These are phyloP conservation scores for Pangasius macronema DNA, from an alignment of 2,797 vertebrate species.

Conservation along the genomic window DNA sequence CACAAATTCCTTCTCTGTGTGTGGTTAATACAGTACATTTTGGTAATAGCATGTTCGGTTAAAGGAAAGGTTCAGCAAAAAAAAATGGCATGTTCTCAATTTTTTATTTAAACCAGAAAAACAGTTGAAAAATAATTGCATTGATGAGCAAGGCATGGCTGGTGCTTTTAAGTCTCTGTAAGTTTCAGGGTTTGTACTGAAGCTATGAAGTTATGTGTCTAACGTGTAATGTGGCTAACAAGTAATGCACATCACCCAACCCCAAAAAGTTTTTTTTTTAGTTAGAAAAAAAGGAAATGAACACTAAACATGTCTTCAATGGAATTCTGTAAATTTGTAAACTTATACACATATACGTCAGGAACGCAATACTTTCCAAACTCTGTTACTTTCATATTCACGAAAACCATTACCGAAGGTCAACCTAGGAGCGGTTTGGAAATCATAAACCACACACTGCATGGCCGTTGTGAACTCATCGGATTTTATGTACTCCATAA, in stretches of 20 bases:
- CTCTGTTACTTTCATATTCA: not conserved
- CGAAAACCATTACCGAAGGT: not conserved
- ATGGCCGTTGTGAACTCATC: not conserved
- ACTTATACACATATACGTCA: not conserved
- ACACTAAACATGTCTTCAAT: not conserved
- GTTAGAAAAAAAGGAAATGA: not conserved
- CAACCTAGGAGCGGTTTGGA: not conserved
- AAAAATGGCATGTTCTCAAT: not conserved
- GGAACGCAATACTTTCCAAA: not conserved
- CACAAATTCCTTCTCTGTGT: not conserved
- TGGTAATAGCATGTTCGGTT: not conserved
- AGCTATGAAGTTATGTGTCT: not conserved
- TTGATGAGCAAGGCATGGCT: not conserved
- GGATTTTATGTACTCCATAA: conserved; percentile 28
- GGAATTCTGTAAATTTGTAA: not conserved
- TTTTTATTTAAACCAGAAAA: not conserved
- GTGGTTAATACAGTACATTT: not conserved
- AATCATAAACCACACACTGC: conserved; percentile 8
- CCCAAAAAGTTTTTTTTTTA: not conserved
- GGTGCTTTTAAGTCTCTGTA: not conserved
- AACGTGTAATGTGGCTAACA: not conserved
- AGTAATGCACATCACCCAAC: no score
- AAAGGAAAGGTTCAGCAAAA: not conserved
- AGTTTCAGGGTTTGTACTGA: not conserved
- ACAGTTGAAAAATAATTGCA: not conserved